Conservation (phyloP, 2,797 vertebrate species). For the Sebastes taczanowskii region DNA sequence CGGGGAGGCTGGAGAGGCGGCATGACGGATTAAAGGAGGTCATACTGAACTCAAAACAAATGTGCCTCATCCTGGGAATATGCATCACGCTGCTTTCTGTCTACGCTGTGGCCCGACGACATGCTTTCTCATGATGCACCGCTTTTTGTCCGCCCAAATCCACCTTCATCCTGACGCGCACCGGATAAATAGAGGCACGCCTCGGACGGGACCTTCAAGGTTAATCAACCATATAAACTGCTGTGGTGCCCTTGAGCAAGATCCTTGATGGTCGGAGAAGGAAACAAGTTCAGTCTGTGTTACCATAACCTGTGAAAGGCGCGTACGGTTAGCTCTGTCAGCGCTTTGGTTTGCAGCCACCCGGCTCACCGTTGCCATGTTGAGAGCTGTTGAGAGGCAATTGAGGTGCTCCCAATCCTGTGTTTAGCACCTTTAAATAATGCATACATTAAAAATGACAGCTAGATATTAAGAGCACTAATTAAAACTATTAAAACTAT, state of each 20-base stretch:
- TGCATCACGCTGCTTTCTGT: constrained; percentile 7
- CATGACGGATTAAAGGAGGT: constrained; percentile 66
- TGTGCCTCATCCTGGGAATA: constrained; percentile 51
- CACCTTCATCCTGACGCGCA: constrained; percentile 7
- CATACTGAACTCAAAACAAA: constrained; percentile 61
- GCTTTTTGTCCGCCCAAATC: constrained; percentile 13
- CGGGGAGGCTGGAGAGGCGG: constrained; percentile 38
- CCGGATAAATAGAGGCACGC: not conserved
- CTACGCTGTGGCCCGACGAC: not conserved
- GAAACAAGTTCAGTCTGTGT: not conserved
- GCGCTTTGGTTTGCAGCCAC: too few relatives aligned
- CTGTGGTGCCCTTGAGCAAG: constrained; percentile 1
- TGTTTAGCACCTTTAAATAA: too few relatives aligned
- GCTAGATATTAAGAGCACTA: not conserved
- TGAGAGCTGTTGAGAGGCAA: too few relatives aligned
- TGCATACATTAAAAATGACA: too few relatives aligned
- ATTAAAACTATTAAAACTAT: not conserved
- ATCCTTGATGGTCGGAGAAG: not conserved
- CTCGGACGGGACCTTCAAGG: not conserved
- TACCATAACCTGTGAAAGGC: not conserved
- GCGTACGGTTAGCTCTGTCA: too few relatives aligned
- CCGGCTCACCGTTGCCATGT: too few relatives aligned
- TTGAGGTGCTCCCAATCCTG: too few relatives aligned
- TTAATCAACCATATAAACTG: not conserved
- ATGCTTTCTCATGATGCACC: constrained; percentile 20